Evolutionary conservation across 2,888 invertebrate species (phyloP), one percentile per base, ranked within the genome.

Genomic region (Apocheima hispidaria): DNA sequence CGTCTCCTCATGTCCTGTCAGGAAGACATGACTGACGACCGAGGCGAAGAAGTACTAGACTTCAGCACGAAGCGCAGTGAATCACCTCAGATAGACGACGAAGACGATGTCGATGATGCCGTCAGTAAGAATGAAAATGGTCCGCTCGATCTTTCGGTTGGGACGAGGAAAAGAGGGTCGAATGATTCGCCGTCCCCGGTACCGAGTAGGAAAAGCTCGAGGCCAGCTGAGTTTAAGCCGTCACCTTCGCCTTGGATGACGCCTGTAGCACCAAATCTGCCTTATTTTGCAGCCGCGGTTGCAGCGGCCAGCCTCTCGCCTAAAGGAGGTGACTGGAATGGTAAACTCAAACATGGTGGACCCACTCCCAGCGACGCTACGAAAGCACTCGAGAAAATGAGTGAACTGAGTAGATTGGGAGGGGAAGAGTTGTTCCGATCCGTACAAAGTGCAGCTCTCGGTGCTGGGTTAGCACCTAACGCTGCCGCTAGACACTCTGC

Each of bases 311-410:
- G 95, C 77, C 91, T 96, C 21, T 96, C 97, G 16, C 96, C 96
- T 4, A 96, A 96, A 77, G 94, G 94, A 26, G 94, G 93, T 10
- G 94, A 94, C 38, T 97, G 96, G 97, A 97, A 96, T 82, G 97
- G 97, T 61, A 97, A 97, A 86, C 87, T 96, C 72, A 97, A 97
- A 80, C 94, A 96, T 68, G 88, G 86, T 1, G 85, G 84, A 0
- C 94, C 95, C 0, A 94, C 94, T 21, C 96, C 97, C 0, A 97
- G 94, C 75, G 97, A 97, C 76, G 97, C 97, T 0, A 96, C 96
- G 12, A 98, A 97, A 84, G 97, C 98, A 6, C 86, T 98, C 56
- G 98, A 98, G 82, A 97, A 98, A 85, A 97, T 98, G 97, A 97
- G 96, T 77, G 97, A 98, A 81, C 92, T 98, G 75, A 97, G 97